Conservation (phyloP, 2,888 invertebrate genomes). For the Herminia tarsipennalis region DNA sequence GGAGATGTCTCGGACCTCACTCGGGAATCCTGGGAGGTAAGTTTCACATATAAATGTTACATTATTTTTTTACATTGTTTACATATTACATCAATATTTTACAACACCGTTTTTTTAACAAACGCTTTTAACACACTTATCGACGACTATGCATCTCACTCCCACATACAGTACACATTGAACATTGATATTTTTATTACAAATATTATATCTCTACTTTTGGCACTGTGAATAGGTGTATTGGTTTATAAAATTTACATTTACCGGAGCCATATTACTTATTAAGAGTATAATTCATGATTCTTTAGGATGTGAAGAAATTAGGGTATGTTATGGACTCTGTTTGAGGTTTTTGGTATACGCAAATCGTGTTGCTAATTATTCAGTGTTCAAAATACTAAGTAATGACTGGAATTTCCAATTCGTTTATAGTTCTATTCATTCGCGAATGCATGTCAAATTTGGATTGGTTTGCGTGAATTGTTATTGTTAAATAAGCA, state of each 20-base stretch:
- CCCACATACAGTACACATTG: conserved; percentile 80
- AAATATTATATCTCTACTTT: conserved; percentile 32
- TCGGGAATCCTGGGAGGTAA: conserved; percentile 97
- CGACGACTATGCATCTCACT: conserved; percentile 68
- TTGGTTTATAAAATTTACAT: conserved; percentile 44
- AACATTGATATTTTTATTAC: conserved; percentile 60
- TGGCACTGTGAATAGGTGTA: conserved; percentile 39
- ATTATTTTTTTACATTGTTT: conserved; percentile 8
- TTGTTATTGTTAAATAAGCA: not conserved
- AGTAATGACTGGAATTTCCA: not conserved
- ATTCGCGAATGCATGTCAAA: too few species aligned
- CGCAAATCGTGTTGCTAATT: conserved; percentile 8
- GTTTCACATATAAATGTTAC: conserved; percentile 57
- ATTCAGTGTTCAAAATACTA: not conserved
- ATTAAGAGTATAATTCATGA: conserved; percentile 42
- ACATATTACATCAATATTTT: conserved; percentile 25
- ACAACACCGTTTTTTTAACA: conserved; percentile 59
- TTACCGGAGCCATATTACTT: conserved; percentile 30
- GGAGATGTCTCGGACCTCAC: conserved; percentile 93
- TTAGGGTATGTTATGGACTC: conserved; percentile 7
- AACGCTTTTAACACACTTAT: conserved; percentile 61
- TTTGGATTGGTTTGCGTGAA: not conserved
- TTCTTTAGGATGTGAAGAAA: conserved; percentile 35
- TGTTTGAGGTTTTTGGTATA: conserved; percentile 5
- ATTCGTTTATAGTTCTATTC: too few species aligned